phyloP scores from a whole-genome alignment of 2,888 invertebrate species.

The Apodemia duryi region DNA sequence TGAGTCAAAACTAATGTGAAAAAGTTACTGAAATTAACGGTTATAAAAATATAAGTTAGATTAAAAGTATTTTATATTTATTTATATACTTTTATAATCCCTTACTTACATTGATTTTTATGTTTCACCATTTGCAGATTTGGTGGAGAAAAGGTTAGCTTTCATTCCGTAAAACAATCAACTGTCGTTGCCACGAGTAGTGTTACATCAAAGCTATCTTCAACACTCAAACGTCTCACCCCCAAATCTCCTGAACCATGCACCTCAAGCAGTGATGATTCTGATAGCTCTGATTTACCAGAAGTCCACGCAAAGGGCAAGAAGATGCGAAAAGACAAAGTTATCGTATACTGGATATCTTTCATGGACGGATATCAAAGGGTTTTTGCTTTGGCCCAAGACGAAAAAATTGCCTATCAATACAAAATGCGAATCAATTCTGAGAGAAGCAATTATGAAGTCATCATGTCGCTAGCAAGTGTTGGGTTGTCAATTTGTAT shows the following conservation, averaged over 20 bases:
- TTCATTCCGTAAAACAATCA: slow-evolving; percentile 83
- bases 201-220: slow-evolving; percentile 76
- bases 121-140: slow-evolving; percentile 53
- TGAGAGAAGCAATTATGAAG: slow-evolving; percentile 83
- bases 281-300: slow-evolving; percentile 63
- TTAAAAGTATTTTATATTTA: no score
- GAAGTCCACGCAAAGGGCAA: slow-evolving; percentile 74
- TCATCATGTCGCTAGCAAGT: slow-evolving; percentile 84
- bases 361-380: slow-evolving; percentile 87
- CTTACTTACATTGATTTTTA: background rate
- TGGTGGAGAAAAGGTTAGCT: slow-evolving; percentile 86
- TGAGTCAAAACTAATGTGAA: no score
- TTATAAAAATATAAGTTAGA: no score
- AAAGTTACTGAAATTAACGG: no score
- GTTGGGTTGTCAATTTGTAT: slow-evolving; percentile 82
- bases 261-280: slow-evolving; percentile 81
- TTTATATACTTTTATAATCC: background rate
- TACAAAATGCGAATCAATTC: slow-evolving; percentile 80
- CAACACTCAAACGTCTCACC: slow-evolving; percentile 73
- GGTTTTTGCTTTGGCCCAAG: slow-evolving; percentile 87
- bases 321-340: slow-evolving; percentile 86
- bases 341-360: slow-evolving; percentile 89
- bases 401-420: slow-evolving; percentile 83
- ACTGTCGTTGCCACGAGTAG: slow-evolving; percentile 64
- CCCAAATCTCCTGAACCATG: slow-evolving; percentile 73